A percentile compares a stretch with the other conserved stretches of the same genome.
Conservation (phyloP, 2,797 vertebrate species). For the Nyctibius grandis region DNA sequence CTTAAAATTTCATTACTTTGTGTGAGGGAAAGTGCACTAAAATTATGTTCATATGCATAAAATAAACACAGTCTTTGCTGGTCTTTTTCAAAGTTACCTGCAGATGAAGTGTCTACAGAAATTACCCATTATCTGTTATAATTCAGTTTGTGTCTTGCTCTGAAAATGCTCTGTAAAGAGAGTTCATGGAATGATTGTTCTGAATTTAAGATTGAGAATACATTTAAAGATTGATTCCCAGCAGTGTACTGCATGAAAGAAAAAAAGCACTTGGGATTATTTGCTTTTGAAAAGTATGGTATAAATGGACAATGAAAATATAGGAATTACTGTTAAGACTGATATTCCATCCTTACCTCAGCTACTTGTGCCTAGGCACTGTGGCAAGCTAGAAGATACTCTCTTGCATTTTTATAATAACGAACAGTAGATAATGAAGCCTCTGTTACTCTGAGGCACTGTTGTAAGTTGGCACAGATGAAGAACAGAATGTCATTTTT, state of each 20-base stretch:
- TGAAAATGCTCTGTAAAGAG: not conserved
- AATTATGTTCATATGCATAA: slow-evolving; percentile 15
- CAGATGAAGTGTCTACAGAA: not conserved
- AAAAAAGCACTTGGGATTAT: not conserved
- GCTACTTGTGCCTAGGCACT: not conserved
- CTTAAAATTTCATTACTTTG: slow-evolving; percentile 62
- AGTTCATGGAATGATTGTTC: not conserved
- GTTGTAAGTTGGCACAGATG: not conserved
- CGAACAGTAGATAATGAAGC: not conserved
- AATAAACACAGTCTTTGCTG: not conserved
- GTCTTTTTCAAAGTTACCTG: slow-evolving; percentile 16
- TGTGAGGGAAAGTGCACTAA: not conserved
- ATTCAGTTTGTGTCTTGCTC: slow-evolving; percentile 12
- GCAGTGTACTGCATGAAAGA: not conserved
- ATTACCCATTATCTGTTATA: not conserved
- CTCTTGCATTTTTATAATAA: not conserved
- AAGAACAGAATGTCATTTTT: not conserved
- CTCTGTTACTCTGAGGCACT: not conserved
- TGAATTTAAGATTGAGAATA: not conserved
- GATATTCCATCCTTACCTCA: not conserved
- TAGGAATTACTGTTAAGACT: not conserved
- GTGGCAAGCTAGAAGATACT: not conserved
- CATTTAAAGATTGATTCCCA: slow-evolving; percentile 14
- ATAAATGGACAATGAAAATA: not conserved
- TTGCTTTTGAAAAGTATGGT: not conserved